A percentile compares a stretch with the other conserved stretches of the same genome.
These are phyloP conservation scores for Poeciliopsis turneri DNA, from an alignment of 2,797 vertebrate species.

Conservation along the genomic window DNA sequence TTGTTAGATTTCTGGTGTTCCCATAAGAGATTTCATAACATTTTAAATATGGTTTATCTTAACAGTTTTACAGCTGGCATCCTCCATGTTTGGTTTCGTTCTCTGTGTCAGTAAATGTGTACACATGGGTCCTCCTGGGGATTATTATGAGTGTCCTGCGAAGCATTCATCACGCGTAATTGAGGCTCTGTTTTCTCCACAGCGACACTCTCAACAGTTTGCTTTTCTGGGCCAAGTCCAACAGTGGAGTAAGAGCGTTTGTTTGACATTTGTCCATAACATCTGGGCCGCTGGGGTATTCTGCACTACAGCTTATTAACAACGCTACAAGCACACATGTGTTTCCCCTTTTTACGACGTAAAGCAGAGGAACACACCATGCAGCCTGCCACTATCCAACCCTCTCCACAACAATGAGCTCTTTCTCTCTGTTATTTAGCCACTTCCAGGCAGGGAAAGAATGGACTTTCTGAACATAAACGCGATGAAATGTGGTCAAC, in stretches of 20 bases:
- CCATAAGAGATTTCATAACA: slow-evolving; percentile 3
- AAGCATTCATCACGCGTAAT: slow-evolving; percentile 67
- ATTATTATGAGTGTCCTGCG: slow-evolving; percentile 44
- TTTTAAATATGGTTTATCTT: slow-evolving; percentile 12
- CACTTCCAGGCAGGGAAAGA: slow-evolving; percentile 74
- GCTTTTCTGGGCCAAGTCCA: slow-evolving; percentile 57
- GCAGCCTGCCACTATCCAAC: slow-evolving; percentile 77
- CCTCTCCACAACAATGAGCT: slow-evolving; percentile 82
- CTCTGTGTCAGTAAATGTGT: slow-evolving; percentile 38
- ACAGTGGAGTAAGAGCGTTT: slow-evolving; percentile 77
- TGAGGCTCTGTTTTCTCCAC: slow-evolving; percentile 60
- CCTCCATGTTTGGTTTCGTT: slow-evolving; percentile 42
- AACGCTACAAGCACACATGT: slow-evolving; percentile 83
- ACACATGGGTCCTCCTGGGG: slow-evolving; percentile 34
- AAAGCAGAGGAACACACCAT: slow-evolving; percentile 82
- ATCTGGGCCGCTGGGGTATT: slow-evolving; percentile 82
- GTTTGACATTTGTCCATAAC: slow-evolving; percentile 86
- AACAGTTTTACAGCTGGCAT: slow-evolving; percentile 34
- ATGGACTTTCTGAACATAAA: slow-evolving; percentile 73
- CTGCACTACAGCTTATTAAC: slow-evolving; percentile 81
- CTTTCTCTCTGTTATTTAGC: slow-evolving; percentile 80
- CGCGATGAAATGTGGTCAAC: slow-evolving; percentile 75
- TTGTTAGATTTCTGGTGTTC: slow-evolving; percentile 10
- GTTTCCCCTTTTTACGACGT: slow-evolving; percentile 81
- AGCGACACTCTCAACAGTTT: slow-evolving; percentile 60